Conservation (phyloP, 2,888 invertebrate species). For the Oegoconia quadripuncta region DNA sequence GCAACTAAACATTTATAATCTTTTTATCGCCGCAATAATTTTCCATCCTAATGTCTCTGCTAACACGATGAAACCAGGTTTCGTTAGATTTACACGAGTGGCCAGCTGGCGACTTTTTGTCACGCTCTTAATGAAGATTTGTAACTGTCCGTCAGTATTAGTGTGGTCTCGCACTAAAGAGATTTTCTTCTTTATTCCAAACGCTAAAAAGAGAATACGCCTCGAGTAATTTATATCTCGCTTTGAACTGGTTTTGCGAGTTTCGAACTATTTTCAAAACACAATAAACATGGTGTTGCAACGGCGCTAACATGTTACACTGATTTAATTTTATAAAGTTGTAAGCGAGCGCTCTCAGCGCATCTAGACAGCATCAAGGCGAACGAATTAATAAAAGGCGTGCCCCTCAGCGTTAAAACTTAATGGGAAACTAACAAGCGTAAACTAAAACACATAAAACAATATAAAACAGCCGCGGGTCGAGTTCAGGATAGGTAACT, state of each 20-base stretch:
- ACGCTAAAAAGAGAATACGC: conserved; percentile 45
- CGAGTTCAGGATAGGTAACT: conserved; percentile 13
- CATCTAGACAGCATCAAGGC: conserved; percentile 35
- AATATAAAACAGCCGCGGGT: conserved; percentile 39
- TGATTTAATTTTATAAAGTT: conserved; percentile 44
- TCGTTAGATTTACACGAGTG: conserved; percentile 48
- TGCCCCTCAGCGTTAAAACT: conserved; percentile 42
- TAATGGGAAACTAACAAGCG: conserved; percentile 63
- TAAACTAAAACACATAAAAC: conserved; percentile 60
- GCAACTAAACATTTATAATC: conserved; percentile 7
- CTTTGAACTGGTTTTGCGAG: conserved; percentile 58
- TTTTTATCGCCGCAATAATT: conserved; percentile 18
- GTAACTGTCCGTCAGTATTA: conserved; percentile 54
- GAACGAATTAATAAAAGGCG: conserved; percentile 52
- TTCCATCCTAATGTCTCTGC: conserved; percentile 24
- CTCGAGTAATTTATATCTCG: conserved; percentile 48
- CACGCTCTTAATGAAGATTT: conserved; percentile 69
- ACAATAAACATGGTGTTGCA: conserved; percentile 32
- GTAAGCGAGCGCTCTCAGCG: conserved; percentile 35
- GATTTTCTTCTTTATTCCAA: conserved; percentile 45
- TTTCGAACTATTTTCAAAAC: conserved; percentile 42
- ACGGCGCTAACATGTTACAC: conserved; percentile 30
- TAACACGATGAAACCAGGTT: conserved; percentile 37
- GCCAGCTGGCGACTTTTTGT: conserved; percentile 62
- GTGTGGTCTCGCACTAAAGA: conserved; percentile 54